phyloP scores from a whole-genome alignment of 2,797 vertebrate genomes.

The Parotocinclus haroldoi region DNA sequence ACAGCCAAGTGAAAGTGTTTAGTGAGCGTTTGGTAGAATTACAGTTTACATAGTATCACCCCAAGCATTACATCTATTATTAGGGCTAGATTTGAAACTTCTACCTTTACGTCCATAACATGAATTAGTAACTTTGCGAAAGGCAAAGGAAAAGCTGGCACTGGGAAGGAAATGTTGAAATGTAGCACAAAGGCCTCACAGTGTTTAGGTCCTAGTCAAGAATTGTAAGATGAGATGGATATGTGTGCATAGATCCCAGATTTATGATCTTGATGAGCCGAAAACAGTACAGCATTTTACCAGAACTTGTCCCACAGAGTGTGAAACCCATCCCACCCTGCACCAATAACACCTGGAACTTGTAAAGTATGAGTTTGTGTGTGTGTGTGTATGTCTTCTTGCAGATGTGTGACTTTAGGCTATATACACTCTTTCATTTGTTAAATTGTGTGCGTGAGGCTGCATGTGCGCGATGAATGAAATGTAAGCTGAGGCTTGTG shows the following conservation, averaged over 20 bases:
- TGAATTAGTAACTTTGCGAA: no score
- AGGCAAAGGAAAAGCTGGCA: no score
- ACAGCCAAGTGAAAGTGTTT: conserved; percentile 10
- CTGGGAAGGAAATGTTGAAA: no score
- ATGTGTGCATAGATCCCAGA: conserved; percentile 16
- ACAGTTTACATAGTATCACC: neutral
- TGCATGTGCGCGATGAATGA: conserved; percentile 50
- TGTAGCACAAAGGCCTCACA: no score
- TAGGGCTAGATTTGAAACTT: no score
- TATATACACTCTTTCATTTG: conserved; percentile 41
- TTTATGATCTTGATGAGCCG: conserved; percentile 30
- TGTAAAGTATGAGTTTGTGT: conserved; percentile 31
- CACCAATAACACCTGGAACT: conserved; percentile 55
- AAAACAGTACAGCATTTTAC: conserved; percentile 40
- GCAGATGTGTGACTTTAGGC: conserved; percentile 38
- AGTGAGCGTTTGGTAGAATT: neutral
- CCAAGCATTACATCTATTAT: neutral
- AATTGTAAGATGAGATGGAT: no score
- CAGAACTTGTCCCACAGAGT: conserved; percentile 39
- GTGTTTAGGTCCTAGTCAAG: no score
- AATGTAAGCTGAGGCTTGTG: conserved; percentile 33
- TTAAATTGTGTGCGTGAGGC: conserved; percentile 27
- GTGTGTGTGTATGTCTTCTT: conserved; percentile 20
- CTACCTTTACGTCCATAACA: no score
- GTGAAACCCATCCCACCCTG: conserved; percentile 43